These are phyloP conservation scores for Notodonta ziczac DNA, from an alignment of 2,888 invertebrate genomes.

Conservation along the genomic window DNA sequence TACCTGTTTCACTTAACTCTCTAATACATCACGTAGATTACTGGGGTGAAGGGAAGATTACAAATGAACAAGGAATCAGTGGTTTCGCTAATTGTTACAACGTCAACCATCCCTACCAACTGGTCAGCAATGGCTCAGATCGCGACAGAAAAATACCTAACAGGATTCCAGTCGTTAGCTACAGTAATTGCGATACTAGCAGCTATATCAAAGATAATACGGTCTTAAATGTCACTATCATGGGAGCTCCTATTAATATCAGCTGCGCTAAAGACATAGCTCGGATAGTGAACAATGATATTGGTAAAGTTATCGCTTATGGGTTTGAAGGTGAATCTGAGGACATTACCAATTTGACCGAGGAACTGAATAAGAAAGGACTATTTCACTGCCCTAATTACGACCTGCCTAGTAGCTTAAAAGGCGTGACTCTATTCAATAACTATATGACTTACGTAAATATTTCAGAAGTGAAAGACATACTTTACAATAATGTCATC, in stretches of 20 bases:
- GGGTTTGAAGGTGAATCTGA: constrained; percentile 39
- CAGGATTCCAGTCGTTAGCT: constrained; percentile 50
- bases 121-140: constrained; percentile 54
- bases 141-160: constrained; percentile 53
- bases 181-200: constrained; percentile 49
- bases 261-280: constrained; percentile 54
- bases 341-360: constrained; percentile 41
- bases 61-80: constrained; percentile 25
- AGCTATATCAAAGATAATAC: constrained; percentile 50
- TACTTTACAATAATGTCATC: background rate
- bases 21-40: constrained; percentile 55
- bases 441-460: background rate
- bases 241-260: constrained; percentile 54
- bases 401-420: background rate
- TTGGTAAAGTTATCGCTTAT: constrained; percentile 47
- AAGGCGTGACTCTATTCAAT: background rate
- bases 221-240: constrained; percentile 48
- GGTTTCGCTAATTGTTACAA: constrained; percentile 55
- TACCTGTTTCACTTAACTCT: constrained; percentile 33
- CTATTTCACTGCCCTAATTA: constrained; percentile 31
- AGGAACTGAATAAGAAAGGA: constrained; percentile 32
- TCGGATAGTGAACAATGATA: constrained; percentile 47
- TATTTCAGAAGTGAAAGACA: background rate
- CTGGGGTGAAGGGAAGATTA: constrained; percentile 57
- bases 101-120: constrained; percentile 51